Evolutionary conservation across 2,113 vertebrate genomes (phyloP).

Genomic region (Rhinogobius similis): DNA sequence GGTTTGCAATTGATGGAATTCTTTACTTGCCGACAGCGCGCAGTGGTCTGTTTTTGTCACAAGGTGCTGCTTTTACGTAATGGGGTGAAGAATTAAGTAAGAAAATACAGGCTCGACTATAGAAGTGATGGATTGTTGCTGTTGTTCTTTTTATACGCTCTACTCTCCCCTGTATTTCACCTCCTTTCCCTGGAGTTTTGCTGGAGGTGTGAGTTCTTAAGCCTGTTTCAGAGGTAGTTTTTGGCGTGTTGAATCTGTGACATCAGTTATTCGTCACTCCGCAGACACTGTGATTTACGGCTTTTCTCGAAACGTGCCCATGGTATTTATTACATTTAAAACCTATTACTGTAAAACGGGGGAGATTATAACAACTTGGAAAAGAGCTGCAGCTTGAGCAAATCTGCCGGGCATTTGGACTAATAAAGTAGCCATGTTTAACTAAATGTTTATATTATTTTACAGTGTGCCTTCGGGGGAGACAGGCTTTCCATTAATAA

Average conservation of each 20-base stretch:
- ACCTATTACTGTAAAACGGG: constrained; percentile 63
- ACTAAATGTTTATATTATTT: constrained; percentile 72
- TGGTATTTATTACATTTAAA: constrained; percentile 66
- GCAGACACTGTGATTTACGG: constrained; percentile 65
- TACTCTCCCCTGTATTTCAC: not conserved
- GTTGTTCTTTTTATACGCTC: not conserved
- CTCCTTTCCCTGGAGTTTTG: constrained; percentile 22
- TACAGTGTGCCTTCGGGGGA: constrained; percentile 63
- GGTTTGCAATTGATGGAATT: too few species aligned
- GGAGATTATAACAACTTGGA: constrained; percentile 67
- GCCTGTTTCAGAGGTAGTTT: constrained; percentile 37
- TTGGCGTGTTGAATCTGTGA: constrained; percentile 59
- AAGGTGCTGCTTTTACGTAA: too few species aligned
- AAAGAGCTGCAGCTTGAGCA: constrained; percentile 56
- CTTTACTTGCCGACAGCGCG: too few species aligned
- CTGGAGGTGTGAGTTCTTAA: constrained; percentile 22
- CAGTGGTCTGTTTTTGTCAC: too few species aligned
- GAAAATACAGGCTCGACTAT: not conserved
- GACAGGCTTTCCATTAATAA: constrained; percentile 62
- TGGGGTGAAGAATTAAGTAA: too few species aligned
- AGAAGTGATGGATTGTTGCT: not conserved
- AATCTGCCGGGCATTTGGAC: constrained; percentile 51
- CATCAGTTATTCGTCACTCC: constrained; percentile 69
- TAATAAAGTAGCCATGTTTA: constrained; percentile 67
- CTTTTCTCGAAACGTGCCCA: constrained; percentile 61